phyloP scores from a whole-genome alignment of 2,797 vertebrate genomes.

The Squalus acanthias region DNA sequence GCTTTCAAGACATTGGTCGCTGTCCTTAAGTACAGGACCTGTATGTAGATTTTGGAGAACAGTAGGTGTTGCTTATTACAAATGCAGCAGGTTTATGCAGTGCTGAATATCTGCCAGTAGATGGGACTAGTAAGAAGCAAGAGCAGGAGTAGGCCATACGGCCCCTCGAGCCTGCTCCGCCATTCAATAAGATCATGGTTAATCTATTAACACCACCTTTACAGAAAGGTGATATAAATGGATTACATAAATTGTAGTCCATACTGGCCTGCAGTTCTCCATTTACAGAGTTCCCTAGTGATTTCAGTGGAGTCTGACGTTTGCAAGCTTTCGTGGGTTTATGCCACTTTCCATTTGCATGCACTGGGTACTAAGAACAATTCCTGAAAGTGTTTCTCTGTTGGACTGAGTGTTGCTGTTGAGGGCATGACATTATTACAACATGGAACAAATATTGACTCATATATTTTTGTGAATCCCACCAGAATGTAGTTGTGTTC shows the following conservation, averaged over 20 bases:
- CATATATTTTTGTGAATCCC: background rate
- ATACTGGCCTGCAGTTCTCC: background rate
- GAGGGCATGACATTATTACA: background rate
- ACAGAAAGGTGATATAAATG: background rate
- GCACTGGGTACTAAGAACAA: background rate
- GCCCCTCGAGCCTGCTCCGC: too few species aligned
- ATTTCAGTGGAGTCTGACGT: background rate
- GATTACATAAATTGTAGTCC: background rate
- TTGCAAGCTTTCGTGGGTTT: background rate
- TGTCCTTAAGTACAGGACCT: background rate
- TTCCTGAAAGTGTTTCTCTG: background rate
- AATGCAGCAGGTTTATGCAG: background rate
- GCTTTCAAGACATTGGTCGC: background rate
- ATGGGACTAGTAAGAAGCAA: background rate
- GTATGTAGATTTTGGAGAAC: background rate
- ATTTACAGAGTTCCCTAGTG: background rate
- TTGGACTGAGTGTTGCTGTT: background rate
- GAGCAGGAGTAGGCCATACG: too few species aligned
- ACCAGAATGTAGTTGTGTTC: background rate
- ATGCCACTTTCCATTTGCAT: background rate
- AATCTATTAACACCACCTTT: background rate
- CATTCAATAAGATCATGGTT: background rate
- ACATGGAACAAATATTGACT: background rate
- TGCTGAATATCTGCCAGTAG: background rate
- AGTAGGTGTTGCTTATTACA: background rate